phyloP scores from a whole-genome alignment of 2,888 invertebrate species.

The Diarsia dahlii region DNA sequence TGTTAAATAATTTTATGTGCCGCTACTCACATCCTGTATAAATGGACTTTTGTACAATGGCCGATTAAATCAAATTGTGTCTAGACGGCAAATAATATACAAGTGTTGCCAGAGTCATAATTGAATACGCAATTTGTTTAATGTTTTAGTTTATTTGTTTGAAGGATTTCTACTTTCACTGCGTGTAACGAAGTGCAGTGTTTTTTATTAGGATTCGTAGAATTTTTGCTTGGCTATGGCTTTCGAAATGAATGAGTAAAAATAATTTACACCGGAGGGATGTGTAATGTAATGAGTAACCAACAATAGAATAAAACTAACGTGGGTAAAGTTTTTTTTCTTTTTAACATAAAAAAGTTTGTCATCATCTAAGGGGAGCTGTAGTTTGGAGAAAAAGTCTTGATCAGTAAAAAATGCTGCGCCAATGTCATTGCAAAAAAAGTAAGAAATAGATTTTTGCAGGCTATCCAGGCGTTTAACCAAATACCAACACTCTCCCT shows the following conservation, averaged over 20 bases:
- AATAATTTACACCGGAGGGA: too few species aligned
- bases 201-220: constrained; percentile 9
- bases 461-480: too few species aligned
- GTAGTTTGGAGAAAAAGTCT: too few species aligned
- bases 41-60: constrained; percentile 78
- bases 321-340: too few species aligned
- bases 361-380: too few species aligned
- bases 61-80: constrained; percentile 81
- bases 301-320: too few species aligned
- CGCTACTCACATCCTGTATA: constrained; percentile 77
- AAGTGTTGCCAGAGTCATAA: constrained; percentile 47
- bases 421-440: too few species aligned
- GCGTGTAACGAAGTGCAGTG: background rate
- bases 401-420: too few species aligned
- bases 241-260: background rate
- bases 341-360: too few species aligned
- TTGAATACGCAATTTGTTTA: constrained; percentile 46
- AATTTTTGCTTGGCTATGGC: background rate
- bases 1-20: constrained; percentile 86
- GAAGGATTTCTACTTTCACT: constrained; percentile 20
- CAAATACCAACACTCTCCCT: too few species aligned
- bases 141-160: constrained; percentile 28
- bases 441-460: too few species aligned
- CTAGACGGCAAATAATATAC: constrained; percentile 75
- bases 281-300: too few species aligned